Evolutionary conservation across 1,140 invertebrate genomes (phyloP), one percentile per base, ranked within the genome.

Genomic region (Oscheius sp.): DNA sequence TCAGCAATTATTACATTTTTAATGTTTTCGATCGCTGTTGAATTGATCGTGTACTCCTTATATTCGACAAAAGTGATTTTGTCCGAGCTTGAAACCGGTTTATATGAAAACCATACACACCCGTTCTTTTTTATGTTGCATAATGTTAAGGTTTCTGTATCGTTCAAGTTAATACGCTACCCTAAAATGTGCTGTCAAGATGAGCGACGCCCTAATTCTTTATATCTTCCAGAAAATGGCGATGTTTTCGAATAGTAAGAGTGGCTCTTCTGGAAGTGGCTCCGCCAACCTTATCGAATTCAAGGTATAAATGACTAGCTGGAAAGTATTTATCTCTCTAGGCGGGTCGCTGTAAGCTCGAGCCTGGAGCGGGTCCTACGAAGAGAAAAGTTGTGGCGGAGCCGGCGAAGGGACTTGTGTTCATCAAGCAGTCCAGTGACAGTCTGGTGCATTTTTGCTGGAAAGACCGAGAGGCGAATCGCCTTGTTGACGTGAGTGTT

Each of bases 391-490:
- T 79, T 64, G 80, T 92, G 85, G 92, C 96, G 0, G 95, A 99
- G 84, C 94, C 93, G 76, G 90, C 94, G 78, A 98, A 97, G 86
- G 95, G 95, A 15, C 85, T 93, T 26, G 88, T 99, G 1, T 99
- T 95, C 85, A 90, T 99, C 67, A 63, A 42, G 36, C 94, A 87
- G 68, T 91, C 92, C 26, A 94, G 97, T 74, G 96, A 99, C 86
- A 92, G 92, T 7, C 87, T 97, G 29, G 95, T 95, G 90, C 94
- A 97, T 87, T 95, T 97, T 82, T 97, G 93, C 85, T 97, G 95
- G 95, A 96, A 96, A 87, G 94, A 97, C 86, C 89, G 94, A 42
- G 90, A 90, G 38, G 90, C 90, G 52, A 90, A 90, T 64, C 87
- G 87, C n/a, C 87, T 91, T 42, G 91, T 92, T 87, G 91, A 92